Evolutionary conservation across 64 coral and sea anemone species (phyloP), one percentile per base, ranked within the genome.

Genomic region (Stylophora pistillata): DNA sequence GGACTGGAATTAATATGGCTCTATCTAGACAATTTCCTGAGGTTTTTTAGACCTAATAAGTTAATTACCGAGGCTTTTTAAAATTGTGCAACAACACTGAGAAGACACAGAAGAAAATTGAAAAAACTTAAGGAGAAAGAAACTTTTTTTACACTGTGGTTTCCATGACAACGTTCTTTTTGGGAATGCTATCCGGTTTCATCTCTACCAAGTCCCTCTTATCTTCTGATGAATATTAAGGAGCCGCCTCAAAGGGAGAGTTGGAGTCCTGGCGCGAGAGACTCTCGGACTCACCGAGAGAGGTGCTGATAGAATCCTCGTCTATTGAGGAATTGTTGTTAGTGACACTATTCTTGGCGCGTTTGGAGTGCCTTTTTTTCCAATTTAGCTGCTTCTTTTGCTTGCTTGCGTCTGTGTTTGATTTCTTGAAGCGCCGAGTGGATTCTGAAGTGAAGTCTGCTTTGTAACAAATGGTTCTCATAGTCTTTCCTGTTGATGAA

Each of bases 361-460:
- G 28, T 56, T 85, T 74, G 18, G 52, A 30, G 25, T 29, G 78
- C 61, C n/a, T 61, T 16, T 41, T 88, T 78, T 9, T 65, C 73
- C 13, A 25, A 32, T 71, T 91, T 91, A 10, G 41, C 53, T 4
- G 89, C 73, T 86, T 58, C 30, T 66, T 91, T 91, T 29, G 41
- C 70, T 66, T 86, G 72, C 41, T 91, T 91, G 27, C 74, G 72
- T 15, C 63, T 77, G 53, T 86, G 74, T 80, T 89, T 96, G 87
- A 96, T 87, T 77, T 95, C 93, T 52, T 95, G 86, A 32, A 93
- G 82, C 9, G 93, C 96, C 15, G 93, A 90, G 59, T 98, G 96
- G 58, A 98, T 89, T 70, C 96, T 85, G 61, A 98, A 95, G 41
- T 89, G 87, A 73, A 98, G 90, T 71, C 96, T 90, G 88, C 91